Percentiles rank a stretch among this genome's conserved stretches.
These are phyloP conservation scores for Panulirus ornatus DNA, from an alignment of 1,140 invertebrate species.

Conservation along the genomic window DNA sequence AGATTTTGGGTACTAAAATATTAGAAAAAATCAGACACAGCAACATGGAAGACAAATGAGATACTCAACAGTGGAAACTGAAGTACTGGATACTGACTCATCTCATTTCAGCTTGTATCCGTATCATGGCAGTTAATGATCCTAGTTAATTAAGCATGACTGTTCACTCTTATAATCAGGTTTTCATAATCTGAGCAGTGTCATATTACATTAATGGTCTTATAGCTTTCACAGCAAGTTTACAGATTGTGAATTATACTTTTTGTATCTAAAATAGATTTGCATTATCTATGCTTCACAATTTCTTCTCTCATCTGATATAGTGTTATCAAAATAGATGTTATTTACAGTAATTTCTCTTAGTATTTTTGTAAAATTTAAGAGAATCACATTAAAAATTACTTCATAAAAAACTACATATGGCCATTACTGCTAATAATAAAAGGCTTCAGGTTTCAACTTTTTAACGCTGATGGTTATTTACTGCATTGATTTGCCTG, in stretches of 20 bases:
- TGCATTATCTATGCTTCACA: too few relatives aligned
- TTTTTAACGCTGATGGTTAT: neutral
- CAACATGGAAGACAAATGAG: too few relatives aligned
- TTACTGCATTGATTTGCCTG: neutral
- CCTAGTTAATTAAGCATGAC: neutral
- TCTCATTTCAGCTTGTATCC: too few relatives aligned
- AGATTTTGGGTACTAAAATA: neutral
- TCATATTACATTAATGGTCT: too few relatives aligned
- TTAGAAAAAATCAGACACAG: too few relatives aligned
- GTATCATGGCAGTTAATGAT: too few relatives aligned
- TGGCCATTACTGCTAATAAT: neutral
- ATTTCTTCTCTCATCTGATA: too few relatives aligned
- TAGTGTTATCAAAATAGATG: neutral
- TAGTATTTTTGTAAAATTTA: neutral
- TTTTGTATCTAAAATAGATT: too few relatives aligned
- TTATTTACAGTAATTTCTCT: neutral
- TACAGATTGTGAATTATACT: too few relatives aligned
- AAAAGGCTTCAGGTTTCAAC: neutral
- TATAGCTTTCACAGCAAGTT: too few relatives aligned
- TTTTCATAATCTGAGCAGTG: neutral
- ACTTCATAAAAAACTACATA: neutral
- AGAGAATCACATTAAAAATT: neutral
- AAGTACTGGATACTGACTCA: too few relatives aligned
- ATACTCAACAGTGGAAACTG: neutral
- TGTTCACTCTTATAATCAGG: neutral